phyloP scores from a whole-genome alignment of 1,140 invertebrate species.

The Hycleus cichorii region DNA sequence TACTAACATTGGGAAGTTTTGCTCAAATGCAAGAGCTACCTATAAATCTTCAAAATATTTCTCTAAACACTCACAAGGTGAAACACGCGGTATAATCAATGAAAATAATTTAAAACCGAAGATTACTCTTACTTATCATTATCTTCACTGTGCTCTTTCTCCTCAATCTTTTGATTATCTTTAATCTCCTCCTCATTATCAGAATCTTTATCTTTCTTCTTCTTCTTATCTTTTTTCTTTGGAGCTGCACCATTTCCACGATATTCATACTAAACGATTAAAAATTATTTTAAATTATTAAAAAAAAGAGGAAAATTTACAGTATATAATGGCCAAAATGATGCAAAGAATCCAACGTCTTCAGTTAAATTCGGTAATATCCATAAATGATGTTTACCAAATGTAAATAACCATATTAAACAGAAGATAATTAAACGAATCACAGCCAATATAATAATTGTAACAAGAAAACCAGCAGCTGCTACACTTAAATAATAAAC shows the following conservation, averaged over 20 bases:
- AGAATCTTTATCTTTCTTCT: constrained; percentile 70
- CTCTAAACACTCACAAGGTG: no score
- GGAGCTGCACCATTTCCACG: constrained; percentile 50
- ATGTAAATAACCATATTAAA: constrained; percentile 79
- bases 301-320: constrained; percentile 44
- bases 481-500: constrained; percentile 96
- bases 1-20: no score
- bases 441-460: constrained; percentile 84
- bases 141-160: background rate
- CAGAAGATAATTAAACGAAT: constrained; percentile 88
- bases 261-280: constrained; percentile 62
- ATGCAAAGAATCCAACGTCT: constrained; percentile 97
- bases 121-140: constrained; percentile 12
- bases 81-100: no score
- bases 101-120: no score
- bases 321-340: constrained; percentile 96
- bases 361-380: constrained; percentile 96
- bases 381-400: constrained; percentile 93
- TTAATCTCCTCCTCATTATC: constrained; percentile 58
- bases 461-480: constrained; percentile 87
- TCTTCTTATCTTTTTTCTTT: constrained; percentile 64
- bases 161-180: constrained; percentile 14
- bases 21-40: no score
- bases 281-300: background rate
- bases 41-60: no score